phyloP scores from a whole-genome alignment of 1,140 invertebrate species.

The Pemphigus obesinymphae region DNA sequence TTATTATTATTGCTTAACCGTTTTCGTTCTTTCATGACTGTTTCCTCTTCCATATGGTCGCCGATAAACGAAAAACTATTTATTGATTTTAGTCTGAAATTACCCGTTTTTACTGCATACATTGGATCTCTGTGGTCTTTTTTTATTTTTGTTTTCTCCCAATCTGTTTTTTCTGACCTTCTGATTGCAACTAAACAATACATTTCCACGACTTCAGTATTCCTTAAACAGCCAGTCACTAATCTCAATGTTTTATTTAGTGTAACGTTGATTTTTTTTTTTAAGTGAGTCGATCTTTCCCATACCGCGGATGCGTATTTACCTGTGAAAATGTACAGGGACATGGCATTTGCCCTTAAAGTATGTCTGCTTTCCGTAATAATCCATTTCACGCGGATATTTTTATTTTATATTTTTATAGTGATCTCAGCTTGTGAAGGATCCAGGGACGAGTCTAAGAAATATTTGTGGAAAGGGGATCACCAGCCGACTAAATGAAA shows the following conservation, averaged over 20 bases:
- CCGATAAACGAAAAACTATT: background rate
- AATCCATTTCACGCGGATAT: too few relatives aligned
- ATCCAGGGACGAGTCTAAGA: too few relatives aligned
- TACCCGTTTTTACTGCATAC: background rate
- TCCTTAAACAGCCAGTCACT: background rate
- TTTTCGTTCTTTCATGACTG: background rate
- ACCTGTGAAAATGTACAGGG: constrained; percentile 18
- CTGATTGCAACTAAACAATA: too few relatives aligned
- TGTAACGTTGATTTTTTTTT: background rate
- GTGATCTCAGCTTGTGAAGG: too few relatives aligned
- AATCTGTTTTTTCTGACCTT: background rate
- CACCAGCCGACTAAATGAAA: too few relatives aligned
- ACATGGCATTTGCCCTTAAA: constrained; percentile 1
- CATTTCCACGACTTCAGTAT: too few relatives aligned
- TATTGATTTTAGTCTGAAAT: background rate
- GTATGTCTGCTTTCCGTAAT: background rate
- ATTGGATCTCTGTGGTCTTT: background rate
- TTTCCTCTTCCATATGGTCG: background rate
- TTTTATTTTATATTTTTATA: too few relatives aligned
- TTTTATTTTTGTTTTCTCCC: background rate
- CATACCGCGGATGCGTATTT: constrained; percentile 22
- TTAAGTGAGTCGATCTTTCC: constrained; percentile 4
- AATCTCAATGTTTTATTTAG: constrained; percentile 10
- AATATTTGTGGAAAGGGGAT: too few relatives aligned
- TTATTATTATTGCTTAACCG: background rate